Evolutionary conservation across 2,113 vertebrate genomes (phyloP), one percentile per base, ranked within the genome.

Genomic region (Ophiodon elongatus): DNA sequence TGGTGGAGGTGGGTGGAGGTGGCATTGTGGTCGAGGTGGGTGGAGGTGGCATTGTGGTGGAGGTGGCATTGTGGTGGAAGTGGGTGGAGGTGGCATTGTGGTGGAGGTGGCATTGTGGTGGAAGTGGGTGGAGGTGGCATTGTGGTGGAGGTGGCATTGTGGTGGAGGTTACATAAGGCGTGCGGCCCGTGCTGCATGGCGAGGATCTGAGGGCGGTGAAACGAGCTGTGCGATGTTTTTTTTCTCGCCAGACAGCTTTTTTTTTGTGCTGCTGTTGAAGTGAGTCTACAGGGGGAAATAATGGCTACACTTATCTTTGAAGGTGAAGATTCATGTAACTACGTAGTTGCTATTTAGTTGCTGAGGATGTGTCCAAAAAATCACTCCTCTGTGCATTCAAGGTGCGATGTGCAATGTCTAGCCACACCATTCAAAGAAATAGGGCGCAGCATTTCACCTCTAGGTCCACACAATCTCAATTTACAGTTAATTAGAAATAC

Each of bases 171-270:
- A 72, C 41, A 29, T 73, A 43, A 72, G n/a, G 29, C 68, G 0
- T 50, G 68, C 25, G 31, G 62, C 31, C 57, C 31, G 31, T 19
- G 25, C 33, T 71, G 75, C 45, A 79, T 27, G 57, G 27, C 15
- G n/a, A 54, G 15, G 50, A 76, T 63, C 23, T 64, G 45, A 79
- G 25, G 70, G 69, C 31, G n/a, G 35, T 67, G 27, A 57, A 54
- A 65, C 4, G 45, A 54, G 27, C 41, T 59, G 14, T 15, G 0
- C 39, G 39, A 54, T 73, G 54, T 45, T 76, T 47, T 71, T 8
- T n/a, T 54, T 29, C 21, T 73, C 5, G 4, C 17, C 25, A 43
- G 73, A 29, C n/a, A 39, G 33, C 1, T 41, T 37, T 43, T 39
- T n/a, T 39, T 11, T 72, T 27, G 4, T 72, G 35, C 52, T 11